Percentiles rank a stretch among this genome's conserved stretches.
phyloP scores from a whole-genome alignment of 2,797 vertebrate species.

The Thalassophryne amazonica region DNA sequence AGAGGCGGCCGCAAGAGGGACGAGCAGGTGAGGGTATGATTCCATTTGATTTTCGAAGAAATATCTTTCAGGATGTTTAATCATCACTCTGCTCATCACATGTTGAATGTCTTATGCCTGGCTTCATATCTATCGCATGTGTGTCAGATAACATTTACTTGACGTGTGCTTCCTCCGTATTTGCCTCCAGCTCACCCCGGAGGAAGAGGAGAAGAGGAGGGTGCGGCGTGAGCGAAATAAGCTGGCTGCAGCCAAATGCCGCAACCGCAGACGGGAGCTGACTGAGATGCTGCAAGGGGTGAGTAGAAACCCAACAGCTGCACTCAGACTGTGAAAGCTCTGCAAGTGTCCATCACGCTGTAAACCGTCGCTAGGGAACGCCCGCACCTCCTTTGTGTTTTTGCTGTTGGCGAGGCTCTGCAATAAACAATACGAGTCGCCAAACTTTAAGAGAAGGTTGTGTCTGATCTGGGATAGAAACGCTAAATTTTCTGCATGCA shows the following conservation, averaged over 20 bases:
- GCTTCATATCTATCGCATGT: constrained; percentile 12
- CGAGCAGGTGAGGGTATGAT: constrained; percentile 91
- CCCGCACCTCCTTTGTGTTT: no score
- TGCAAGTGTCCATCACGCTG: no score
- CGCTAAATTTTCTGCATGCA: no score
- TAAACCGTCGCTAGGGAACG: no score
- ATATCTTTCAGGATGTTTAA: no score
- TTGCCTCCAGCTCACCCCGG: constrained; percentile 86
- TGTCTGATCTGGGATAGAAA: no score
- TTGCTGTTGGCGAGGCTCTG: no score
- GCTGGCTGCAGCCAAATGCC: constrained; percentile 96
- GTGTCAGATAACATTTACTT: constrained; percentile 2
- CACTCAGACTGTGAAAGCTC: no score
- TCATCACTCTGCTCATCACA: constrained; percentile 1
- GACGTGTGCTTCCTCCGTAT: neutral
- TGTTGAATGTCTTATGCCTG: neutral
- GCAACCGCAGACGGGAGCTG: constrained; percentile 94
- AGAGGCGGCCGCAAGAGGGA: constrained; percentile 92
- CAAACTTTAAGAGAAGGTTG: no score
- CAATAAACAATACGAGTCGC: no score
- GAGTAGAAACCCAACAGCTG: constrained; percentile 52
- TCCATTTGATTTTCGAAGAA: no score
- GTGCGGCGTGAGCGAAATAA: constrained; percentile 98
- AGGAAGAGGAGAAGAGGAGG: constrained; percentile 97
- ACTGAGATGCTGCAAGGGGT: constrained; percentile 98